Base-by-base conservation (phyloP, 1,140 invertebrate species). In the Trichonephila clavipes region DNA sequence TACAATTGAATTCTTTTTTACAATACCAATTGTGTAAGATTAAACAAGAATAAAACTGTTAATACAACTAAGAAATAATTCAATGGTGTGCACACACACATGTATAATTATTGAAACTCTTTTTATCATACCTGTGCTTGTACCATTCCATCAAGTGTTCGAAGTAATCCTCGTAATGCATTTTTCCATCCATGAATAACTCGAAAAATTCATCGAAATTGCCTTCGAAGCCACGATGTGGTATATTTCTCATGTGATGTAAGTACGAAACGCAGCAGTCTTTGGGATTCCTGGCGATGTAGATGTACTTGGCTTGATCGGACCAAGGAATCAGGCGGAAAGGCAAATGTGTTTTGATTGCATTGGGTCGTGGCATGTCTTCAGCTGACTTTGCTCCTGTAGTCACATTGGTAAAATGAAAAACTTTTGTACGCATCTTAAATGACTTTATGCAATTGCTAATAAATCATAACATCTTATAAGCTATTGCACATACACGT, bases 191-290 rank as follows among this genome's bases (percentile, higher is more conserved):
- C 10, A 95, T 86, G 86, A 96, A 96, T 1, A 95, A 83, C n/a
- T 96, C 95, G 88, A 96, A 95, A 85, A 95, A 96, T 2, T 93
- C 91, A 51, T 95, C 94, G 88, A 96, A 96, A 19, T 94, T 91
- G 14, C 95, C 95, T 66, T 95, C 64, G 24, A 91, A 94, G 24
- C 34, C 51, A 18, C 72, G 44, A 21, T 28, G 24, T 0, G 89
- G 89, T 82, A 98, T 97, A 2, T 97, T 96, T 95, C 97, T 96
- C 95, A 98, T 97, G 66, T 98, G 97, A 95, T 98, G 97, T 95
- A 97, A 98, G 95, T 97, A 98, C 0, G 98, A 98, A 0, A 98
- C 97, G 7, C 97, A 97, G 0, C 98, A 97, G 95, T 98, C 98
- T 95, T 98, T 95, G 3, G 94, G 94, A 34, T 95, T 95, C 21